Conservation (phyloP, 2,113 vertebrate genomes). For the Anseranas semipalmata region DNA sequence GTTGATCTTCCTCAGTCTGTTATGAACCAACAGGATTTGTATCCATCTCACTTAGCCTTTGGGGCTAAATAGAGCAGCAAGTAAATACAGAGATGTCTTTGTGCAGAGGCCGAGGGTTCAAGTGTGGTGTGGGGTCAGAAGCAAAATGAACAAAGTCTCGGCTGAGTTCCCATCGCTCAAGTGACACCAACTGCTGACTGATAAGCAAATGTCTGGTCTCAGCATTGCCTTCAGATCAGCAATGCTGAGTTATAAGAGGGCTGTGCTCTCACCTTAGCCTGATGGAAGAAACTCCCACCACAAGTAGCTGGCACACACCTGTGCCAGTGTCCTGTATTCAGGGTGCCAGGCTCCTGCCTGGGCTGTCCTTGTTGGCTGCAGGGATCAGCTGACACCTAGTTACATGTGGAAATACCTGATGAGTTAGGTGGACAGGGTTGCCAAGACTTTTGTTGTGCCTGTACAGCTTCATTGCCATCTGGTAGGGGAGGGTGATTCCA, state of each 20-base stretch:
- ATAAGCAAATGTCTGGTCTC: background rate
- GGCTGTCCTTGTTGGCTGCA: background rate
- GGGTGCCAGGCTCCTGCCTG: background rate
- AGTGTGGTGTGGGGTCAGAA: constrained; percentile 2
- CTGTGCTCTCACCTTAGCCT: background rate
- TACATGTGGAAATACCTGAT: background rate
- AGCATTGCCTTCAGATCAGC: background rate
- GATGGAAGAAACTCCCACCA: background rate
- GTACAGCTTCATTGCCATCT: accelerated
- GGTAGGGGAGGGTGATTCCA: background rate
- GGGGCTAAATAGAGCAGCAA: background rate
- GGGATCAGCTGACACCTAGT: background rate
- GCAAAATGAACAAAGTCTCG: background rate
- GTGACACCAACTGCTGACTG: background rate
- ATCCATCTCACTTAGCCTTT: constrained; percentile 3
- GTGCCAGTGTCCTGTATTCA: background rate
- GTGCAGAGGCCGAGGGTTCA: background rate
- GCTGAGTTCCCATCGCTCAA: background rate
- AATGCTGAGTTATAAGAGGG: background rate
- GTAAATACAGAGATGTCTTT: constrained; percentile 5
- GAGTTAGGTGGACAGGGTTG: background rate
- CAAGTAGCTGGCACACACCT: background rate
- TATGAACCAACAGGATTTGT: background rate
- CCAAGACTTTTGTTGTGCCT: background rate
- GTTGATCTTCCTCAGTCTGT: background rate